These are phyloP conservation scores for Heliconius melpomene DNA, from an alignment of 1,140 invertebrate species.

Conservation along the genomic window DNA sequence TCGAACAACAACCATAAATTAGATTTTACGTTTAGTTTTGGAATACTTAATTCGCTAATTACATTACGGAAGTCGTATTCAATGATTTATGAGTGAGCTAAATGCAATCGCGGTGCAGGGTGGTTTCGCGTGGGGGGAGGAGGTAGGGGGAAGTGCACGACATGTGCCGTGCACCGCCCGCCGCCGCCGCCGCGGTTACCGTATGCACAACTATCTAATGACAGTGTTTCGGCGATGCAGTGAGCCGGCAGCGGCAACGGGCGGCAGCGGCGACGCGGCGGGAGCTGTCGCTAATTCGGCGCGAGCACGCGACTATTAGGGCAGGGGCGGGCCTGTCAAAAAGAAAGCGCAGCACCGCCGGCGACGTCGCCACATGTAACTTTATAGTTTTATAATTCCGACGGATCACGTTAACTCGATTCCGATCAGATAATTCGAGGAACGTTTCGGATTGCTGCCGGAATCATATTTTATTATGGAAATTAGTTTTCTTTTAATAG, in stretches of 20 bases:
- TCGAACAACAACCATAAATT: conserved; percentile 43
- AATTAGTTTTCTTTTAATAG: conserved; percentile 79
- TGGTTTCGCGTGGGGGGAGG: background rate
- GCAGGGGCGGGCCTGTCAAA: conserved; percentile 65
- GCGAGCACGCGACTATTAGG: conserved; percentile 73
- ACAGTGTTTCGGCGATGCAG: conserved; percentile 65
- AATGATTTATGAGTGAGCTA: conserved; percentile 56
- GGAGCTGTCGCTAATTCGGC: conserved; percentile 72
- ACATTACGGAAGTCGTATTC: conserved; percentile 51
- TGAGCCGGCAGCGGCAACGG: conserved; percentile 59
- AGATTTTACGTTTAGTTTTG: conserved; percentile 14
- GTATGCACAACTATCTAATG: conserved; percentile 75
- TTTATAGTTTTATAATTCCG: conserved; percentile 74
- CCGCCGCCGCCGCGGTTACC: conserved; percentile 54
- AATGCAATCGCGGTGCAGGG: conserved; percentile 46
- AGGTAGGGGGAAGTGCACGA: conserved; percentile 51
- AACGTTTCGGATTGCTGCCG: conserved; percentile 58
- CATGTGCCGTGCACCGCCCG: conserved; percentile 62
- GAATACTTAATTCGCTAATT: conserved; percentile 65
- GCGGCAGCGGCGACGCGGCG: conserved; percentile 67
- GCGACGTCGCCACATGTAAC: conserved; percentile 65
- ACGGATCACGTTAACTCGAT: conserved; percentile 73
- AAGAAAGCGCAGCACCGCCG: conserved; percentile 56
- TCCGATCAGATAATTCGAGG: conserved; percentile 70
- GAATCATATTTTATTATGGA: conserved; percentile 75